Conservation (phyloP, 2,797 vertebrate genomes). For the Anguilla obscura region DNA sequence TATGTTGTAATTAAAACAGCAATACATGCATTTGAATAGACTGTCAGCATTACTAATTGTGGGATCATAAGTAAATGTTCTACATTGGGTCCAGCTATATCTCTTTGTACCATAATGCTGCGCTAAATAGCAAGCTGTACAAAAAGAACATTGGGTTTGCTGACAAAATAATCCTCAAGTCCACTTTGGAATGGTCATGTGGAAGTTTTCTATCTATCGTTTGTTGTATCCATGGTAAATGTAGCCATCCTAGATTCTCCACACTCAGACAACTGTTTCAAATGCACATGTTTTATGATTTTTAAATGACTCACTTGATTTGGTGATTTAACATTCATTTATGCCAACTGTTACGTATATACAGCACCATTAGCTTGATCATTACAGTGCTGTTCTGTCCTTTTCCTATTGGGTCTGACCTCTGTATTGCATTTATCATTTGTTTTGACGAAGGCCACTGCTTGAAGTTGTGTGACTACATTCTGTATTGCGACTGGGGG, state of each 20-base stretch:
- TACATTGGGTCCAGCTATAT: too few species aligned
- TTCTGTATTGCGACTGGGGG: not conserved
- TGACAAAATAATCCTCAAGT: not conserved
- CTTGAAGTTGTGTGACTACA: not conserved
- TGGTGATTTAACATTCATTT: not conserved
- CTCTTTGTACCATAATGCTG: too few species aligned
- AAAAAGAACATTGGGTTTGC: too few species aligned
- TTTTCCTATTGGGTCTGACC: not conserved
- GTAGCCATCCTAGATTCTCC: not conserved
- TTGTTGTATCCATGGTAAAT: not conserved
- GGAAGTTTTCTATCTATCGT: not conserved
- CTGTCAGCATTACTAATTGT: not conserved
- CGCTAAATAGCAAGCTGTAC: too few species aligned
- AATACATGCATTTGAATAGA: not conserved
- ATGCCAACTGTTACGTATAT: not conserved
- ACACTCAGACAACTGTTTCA: not conserved
- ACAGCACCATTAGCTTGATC: not conserved
- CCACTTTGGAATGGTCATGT: not conserved
- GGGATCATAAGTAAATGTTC: not conserved
- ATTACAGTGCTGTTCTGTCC: not conserved
- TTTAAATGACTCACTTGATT: not conserved
- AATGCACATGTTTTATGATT: not conserved
- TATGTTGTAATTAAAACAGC: not conserved
- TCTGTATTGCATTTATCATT: not conserved
- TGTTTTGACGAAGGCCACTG: not conserved